Evolutionary conservation across 1,140 invertebrate species (phyloP).

Genomic region (Lepidurus apus): DNA sequence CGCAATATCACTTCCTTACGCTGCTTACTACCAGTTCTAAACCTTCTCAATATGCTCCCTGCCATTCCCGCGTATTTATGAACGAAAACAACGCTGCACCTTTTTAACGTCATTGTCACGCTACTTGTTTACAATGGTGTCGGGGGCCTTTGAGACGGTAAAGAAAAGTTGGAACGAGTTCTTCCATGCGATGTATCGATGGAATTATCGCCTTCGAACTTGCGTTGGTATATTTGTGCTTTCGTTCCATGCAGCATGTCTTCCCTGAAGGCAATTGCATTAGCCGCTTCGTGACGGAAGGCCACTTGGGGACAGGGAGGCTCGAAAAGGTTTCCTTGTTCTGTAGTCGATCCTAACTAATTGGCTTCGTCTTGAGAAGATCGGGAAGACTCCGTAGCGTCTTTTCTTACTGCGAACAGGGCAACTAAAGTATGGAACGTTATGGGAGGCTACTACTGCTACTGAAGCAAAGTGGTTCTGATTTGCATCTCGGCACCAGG

Average conservation of each 20-base stretch:
- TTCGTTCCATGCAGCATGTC: neutral
- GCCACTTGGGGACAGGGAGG: slow-evolving; percentile 9
- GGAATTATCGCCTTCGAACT: neutral
- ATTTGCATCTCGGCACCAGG: neutral
- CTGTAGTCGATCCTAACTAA: slow-evolving; percentile 21
- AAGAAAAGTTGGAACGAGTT: no score
- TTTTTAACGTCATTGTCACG: no score
- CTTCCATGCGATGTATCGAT: neutral
- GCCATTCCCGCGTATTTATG: no score
- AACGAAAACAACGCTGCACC: no score
- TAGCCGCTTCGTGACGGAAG: slow-evolving; percentile 6
- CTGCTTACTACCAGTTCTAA: no score
- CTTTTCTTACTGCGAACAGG: neutral
- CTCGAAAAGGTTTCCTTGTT: slow-evolving; percentile 12
- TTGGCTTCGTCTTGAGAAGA: slow-evolving; percentile 1
- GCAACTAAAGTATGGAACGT: neutral
- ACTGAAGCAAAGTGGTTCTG: neutral
- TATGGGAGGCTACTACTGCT: neutral
- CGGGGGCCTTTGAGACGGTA: no score
- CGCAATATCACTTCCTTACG: no score
- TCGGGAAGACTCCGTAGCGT: neutral
- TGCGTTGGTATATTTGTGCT: neutral
- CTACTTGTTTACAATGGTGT: no score
- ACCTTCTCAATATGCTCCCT: no score
- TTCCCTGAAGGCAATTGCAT: neutral